phyloP scores from a whole-genome alignment of 2,113 vertebrate genomes.

The Silurus meridionalis region DNA sequence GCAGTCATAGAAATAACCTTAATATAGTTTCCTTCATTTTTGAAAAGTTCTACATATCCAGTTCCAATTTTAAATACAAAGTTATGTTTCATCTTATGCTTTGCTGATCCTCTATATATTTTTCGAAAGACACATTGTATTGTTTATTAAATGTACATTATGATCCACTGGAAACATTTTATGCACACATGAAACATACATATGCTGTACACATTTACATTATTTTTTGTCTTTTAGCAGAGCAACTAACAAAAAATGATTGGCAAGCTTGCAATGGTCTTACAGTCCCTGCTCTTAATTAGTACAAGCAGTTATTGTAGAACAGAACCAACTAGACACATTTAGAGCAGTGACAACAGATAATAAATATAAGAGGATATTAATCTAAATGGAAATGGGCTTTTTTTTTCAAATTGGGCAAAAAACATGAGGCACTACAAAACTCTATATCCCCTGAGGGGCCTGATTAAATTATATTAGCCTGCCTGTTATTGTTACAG shows the following conservation, averaged over 20 bases:
- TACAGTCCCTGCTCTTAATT: not conserved
- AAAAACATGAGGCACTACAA: not conserved
- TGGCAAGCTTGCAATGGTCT: not conserved
- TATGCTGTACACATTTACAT: not conserved
- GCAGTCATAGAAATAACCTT: not conserved
- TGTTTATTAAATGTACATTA: not conserved
- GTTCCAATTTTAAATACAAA: not conserved
- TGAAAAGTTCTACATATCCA: no score
- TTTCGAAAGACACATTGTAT: not conserved
- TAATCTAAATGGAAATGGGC: not conserved
- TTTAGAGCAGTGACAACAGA: not conserved
- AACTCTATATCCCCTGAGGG: conserved; percentile 1
- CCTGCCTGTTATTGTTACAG: not conserved
- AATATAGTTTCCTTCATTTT: not conserved
- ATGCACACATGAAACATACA: not conserved
- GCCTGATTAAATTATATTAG: not conserved
- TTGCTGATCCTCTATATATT: not conserved
- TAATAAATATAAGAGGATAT: not conserved
- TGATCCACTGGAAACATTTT: not conserved
- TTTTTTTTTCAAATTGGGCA: not conserved
- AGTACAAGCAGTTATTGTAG: not conserved
- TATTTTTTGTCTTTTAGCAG: not conserved
- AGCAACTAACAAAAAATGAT: not conserved
- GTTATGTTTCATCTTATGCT: not conserved
- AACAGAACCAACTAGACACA: not conserved